A percentile compares a stretch with the other conserved stretches of the same genome.
phyloP scores from a whole-genome alignment of 2,797 vertebrate species.

The Pantherophis alleghaniensis region DNA sequence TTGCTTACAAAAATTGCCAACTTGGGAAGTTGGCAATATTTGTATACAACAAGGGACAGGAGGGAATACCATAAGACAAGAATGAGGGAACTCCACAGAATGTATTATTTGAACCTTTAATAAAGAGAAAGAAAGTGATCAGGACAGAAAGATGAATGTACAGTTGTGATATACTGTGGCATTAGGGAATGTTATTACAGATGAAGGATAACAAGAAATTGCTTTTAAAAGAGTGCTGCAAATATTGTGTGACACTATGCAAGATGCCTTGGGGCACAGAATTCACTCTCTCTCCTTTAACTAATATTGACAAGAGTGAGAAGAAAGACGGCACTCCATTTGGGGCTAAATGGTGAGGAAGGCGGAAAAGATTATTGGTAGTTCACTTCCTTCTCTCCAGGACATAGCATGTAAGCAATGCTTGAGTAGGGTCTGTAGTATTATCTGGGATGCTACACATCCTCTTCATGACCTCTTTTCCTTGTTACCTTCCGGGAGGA shows the following conservation, averaged over 20 bases:
- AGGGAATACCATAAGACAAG: neutral
- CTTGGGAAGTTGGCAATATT: neutral
- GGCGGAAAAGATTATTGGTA: too few species aligned
- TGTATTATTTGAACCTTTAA: neutral
- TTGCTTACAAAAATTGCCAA: neutral
- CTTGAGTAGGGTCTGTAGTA: neutral
- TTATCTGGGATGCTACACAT: too few species aligned
- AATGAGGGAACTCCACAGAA: neutral
- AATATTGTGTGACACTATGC: neutral
- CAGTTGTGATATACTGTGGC: neutral
- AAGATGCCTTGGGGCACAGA: neutral
- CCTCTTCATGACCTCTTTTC: too few species aligned
- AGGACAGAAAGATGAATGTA: neutral
- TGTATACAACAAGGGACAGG: neutral
- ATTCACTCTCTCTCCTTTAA: neutral
- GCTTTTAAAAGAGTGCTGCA: neutral
- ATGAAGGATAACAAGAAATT: neutral
- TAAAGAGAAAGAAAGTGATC: neutral
- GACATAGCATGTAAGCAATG: too few species aligned
- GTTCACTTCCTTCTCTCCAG: too few species aligned
- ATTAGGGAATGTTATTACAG: neutral
- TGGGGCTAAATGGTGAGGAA: neutral
- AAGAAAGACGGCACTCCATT: neutral
- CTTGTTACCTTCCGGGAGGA: too few species aligned
- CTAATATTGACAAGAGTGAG: too few species aligned